Evolutionary conservation across 2,888 invertebrate species (phyloP).

Genomic region (Amphipyra berbera): DNA sequence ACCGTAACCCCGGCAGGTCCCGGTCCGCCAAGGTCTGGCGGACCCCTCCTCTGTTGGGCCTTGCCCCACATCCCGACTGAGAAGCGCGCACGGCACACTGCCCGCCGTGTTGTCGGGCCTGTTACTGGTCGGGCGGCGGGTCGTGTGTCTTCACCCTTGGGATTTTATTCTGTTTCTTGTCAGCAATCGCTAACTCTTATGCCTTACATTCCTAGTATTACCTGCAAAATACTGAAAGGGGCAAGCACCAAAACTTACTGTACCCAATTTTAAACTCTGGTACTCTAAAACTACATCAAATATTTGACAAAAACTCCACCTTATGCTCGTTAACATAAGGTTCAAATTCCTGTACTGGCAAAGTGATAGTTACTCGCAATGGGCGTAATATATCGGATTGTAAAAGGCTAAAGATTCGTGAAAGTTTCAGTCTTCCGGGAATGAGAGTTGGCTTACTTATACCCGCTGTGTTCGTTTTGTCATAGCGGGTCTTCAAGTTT

Average conservation of each 20-base stretch:
- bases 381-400: conserved; percentile 57
- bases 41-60: no score
- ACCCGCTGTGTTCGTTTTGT: conserved; percentile 32
- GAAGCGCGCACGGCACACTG: no score
- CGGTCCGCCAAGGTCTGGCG: no score
- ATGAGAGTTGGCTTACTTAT: conserved; percentile 46
- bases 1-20: no score
- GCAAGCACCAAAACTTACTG: conserved; percentile 72
- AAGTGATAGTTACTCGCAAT: conserved; percentile 48
- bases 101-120: no score
- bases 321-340: background rate
- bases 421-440: conserved; percentile 51
- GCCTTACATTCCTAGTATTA: conserved; percentile 32
- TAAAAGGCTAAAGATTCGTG: conserved; percentile 57
- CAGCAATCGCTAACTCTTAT: conserved; percentile 1
- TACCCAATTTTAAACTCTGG: conserved; percentile 77
- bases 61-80: no score
- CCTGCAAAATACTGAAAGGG: conserved; percentile 58
- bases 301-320: background rate
- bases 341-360: conserved; percentile 4
- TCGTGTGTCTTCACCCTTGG: no score
- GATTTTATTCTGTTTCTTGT: no score
- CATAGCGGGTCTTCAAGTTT: conserved; percentile 22
- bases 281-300: conserved; percentile 17
- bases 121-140: no score